These are phyloP conservation scores for Echiichthys vipera DNA, from an alignment of 2,797 vertebrate species.

Conservation along the genomic window DNA sequence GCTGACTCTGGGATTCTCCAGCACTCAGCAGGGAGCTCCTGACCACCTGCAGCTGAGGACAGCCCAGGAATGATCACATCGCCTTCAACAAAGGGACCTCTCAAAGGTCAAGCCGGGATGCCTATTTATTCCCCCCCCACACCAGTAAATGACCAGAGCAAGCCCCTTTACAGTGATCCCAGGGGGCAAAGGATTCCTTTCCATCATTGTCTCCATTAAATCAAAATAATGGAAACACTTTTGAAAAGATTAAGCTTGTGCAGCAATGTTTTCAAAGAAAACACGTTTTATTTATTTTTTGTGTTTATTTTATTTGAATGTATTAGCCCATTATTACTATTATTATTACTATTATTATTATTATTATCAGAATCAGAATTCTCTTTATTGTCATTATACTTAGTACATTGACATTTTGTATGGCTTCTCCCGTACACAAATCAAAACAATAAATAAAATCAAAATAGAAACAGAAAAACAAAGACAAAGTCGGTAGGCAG, in stretches of 20 bases:
- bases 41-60: slow-evolving; percentile 81
- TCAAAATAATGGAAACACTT: slow-evolving; percentile 16
- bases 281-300: no score
- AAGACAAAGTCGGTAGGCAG: no score
- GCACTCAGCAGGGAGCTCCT: slow-evolving; percentile 73
- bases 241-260: slow-evolving; percentile 6
- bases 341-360: no score
- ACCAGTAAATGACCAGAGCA: slow-evolving; percentile 10
- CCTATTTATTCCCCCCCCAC: slow-evolving; percentile 27
- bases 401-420: no score
- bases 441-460: no score
- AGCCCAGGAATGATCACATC: slow-evolving; percentile 64
- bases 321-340: no score
- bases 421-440: no score
- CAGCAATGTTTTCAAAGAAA: background rate
- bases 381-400: no score
- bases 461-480: no score
- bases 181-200: slow-evolving; percentile 8
- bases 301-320: no score
- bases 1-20: slow-evolving; percentile 70
- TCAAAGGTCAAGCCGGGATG: slow-evolving; percentile 63
- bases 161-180: slow-evolving; percentile 28
- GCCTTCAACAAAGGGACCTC: slow-evolving; percentile 67
- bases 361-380: no score
- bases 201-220: slow-evolving; percentile 25